phyloP scores from a whole-genome alignment of 2,888 invertebrate species.

The Hypolimnas misippus region DNA sequence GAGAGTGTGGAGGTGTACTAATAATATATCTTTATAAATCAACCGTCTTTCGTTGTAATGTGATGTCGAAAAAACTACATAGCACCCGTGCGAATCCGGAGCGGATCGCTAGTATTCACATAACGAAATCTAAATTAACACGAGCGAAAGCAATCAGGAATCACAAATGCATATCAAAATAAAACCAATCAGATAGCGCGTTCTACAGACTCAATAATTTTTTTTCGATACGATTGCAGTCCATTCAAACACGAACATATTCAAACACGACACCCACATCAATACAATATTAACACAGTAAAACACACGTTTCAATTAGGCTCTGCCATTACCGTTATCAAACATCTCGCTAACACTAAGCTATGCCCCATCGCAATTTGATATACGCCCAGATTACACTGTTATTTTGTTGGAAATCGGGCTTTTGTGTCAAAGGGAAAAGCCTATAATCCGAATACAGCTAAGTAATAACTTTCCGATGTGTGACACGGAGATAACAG shows the following conservation, averaged over 20 bases:
- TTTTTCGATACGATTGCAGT: too few species aligned
- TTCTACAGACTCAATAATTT: too few species aligned
- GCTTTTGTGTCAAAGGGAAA: conserved; percentile 36
- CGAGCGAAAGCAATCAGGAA: too few species aligned
- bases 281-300: conserved; percentile 12
- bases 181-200: too few species aligned
- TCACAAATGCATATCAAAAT: too few species aligned
- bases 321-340: conserved; percentile 38
- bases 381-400: conserved; percentile 38
- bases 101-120: too few species aligned
- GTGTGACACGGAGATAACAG: conserved; percentile 24
- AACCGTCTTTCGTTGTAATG: too few species aligned
- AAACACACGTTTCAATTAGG: conserved; percentile 38
- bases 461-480: conserved; percentile 37
- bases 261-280: background rate
- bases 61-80: too few species aligned
- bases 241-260: background rate
- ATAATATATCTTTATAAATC: too few species aligned
- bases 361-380: conserved; percentile 37
- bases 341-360: conserved; percentile 39
- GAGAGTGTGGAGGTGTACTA: too few species aligned
- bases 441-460: conserved; percentile 40
- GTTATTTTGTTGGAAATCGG: conserved; percentile 39
- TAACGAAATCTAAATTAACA: too few species aligned
- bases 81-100: too few species aligned